Base-by-base conservation (phyloP, 1,140 invertebrate species). In the Nylanderia fulva region DNA sequence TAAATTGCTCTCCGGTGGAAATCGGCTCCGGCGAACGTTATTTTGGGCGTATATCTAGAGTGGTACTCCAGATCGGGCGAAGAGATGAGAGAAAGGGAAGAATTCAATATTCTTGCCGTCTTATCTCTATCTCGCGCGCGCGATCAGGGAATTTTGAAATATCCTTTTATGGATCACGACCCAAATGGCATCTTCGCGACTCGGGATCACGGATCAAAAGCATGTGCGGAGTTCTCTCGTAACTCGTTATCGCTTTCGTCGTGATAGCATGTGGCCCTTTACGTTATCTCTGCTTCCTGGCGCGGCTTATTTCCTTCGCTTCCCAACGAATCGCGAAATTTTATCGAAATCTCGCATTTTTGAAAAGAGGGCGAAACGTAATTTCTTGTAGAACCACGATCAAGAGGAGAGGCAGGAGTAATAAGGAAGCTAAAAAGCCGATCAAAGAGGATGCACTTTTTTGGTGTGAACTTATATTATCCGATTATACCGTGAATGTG, bases 81-180 rank as follows among this genome's bases (percentile, higher is more conserved):
- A 2, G 7, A 11, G 42, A 11, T 3, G 42, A 15, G 45, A 15
- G 4, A 4, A 48, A 13, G 15, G 15, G 21, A 18, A 4, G 54
- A 76, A 84, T 84, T 84, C 80, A 84, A 84, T 84, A 84, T 84
- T 76, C 71, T 15, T 64, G 24, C 52, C 79, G 58, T 56, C 80
- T 84, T 76, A 84, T 52, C 42, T 52, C 76, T 64, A 64, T 39
- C 24, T n/a, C 66, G 61, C 5, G 21, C 63, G 36, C 63, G 63
- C 18, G 63, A 27, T 24, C 77, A 13, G 36, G 39, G 36, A 71
- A 80, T 48, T 71, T 80, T 21, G 77, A 80, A 72, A 72, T 72
- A 72, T 82, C 66, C 77, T 82, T 72, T 82, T 72, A 71, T 82
- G 52, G 66, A 13, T 69, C 29, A 54, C 45, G 15, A n/a, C 29